A percentile compares a stretch with the other conserved stretches of the same genome.
Evolutionary conservation across 2,888 invertebrate genomes (phyloP).

Genomic region (Abscondita cerata): DNA sequence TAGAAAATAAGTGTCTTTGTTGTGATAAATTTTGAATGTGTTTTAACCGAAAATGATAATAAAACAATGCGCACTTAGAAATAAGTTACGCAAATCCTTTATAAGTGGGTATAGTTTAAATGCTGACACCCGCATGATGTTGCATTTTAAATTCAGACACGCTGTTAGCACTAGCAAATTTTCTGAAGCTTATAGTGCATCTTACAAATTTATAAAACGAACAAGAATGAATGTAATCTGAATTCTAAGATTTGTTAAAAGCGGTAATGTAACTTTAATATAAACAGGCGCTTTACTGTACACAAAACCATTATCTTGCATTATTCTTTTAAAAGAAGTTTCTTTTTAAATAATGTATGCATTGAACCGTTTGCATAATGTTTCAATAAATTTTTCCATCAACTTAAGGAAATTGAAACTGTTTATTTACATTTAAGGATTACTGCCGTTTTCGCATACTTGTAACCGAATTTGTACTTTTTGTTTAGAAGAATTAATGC

Average conservation of each 20-base stretch:
- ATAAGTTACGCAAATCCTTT: slow-evolving; percentile 11
- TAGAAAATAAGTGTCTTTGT: no score
- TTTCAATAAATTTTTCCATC: no score
- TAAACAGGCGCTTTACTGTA: no score
- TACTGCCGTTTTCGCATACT: no score
- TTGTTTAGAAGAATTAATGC: no score
- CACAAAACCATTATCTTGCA: no score
- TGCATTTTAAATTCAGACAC: slow-evolving; percentile 33
- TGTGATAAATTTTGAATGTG: neutral
- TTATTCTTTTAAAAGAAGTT: no score
- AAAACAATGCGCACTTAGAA: slow-evolving; percentile 3
- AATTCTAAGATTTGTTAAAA: slow-evolving; percentile 7
- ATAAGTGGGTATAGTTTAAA: slow-evolving; percentile 30
- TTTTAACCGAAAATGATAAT: slow-evolving; percentile 5
- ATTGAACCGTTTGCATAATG: no score
- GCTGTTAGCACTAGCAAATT: slow-evolving; percentile 27
- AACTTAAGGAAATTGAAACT: no score
- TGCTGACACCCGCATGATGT: slow-evolving; percentile 31
- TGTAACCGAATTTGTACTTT: no score
- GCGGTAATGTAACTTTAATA: neutral
- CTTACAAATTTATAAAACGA: slow-evolving; percentile 11
- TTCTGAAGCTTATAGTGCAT: slow-evolving; percentile 13
- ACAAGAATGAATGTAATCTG: neutral
- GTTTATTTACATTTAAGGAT: no score
- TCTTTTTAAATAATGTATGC: no score